These are phyloP conservation scores for Timema cristinae DNA, from an alignment of 2,888 invertebrate species.

Conservation along the genomic window DNA sequence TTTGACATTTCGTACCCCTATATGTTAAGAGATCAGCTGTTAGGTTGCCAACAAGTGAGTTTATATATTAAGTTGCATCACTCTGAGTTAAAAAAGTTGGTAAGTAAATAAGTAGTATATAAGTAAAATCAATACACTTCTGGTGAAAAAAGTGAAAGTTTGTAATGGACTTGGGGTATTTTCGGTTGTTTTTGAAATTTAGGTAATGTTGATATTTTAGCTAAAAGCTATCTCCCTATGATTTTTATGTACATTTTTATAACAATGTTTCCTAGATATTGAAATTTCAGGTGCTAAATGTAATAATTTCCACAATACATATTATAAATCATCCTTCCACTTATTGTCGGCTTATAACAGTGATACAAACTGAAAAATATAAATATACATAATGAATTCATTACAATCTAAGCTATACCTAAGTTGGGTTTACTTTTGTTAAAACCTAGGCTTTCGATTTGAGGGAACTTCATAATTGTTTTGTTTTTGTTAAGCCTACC, in stretches of 20 bases:
- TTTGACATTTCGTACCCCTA: not conserved
- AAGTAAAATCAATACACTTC: not conserved
- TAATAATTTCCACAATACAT: not conserved
- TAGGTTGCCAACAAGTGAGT: not conserved
- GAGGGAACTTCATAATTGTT: no score
- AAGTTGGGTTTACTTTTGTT: no score
- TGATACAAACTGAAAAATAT: no score
- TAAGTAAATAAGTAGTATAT: slow-evolving; percentile 1
- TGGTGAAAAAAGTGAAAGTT: not conserved
- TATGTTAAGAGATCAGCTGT: not conserved
- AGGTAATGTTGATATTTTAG: slow-evolving; percentile 8
- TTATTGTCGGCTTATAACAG: no score
- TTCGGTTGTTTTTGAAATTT: not conserved
- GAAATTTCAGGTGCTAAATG: not conserved
- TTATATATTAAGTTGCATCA: not conserved
- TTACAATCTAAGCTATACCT: no score
- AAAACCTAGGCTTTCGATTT: no score
- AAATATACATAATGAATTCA: no score
- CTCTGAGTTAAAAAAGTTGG: not conserved
- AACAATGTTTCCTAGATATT: not conserved
- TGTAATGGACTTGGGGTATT: not conserved
- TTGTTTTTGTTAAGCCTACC: no score
- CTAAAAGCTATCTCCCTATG: not conserved
- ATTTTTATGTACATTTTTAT: not conserved
- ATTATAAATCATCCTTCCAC: no score